A percentile compares a stretch with the other conserved stretches of the same genome.
These are phyloP conservation scores for Lycocerus yunnanus DNA, from an alignment of 2,888 invertebrate genomes.

Conservation along the genomic window DNA sequence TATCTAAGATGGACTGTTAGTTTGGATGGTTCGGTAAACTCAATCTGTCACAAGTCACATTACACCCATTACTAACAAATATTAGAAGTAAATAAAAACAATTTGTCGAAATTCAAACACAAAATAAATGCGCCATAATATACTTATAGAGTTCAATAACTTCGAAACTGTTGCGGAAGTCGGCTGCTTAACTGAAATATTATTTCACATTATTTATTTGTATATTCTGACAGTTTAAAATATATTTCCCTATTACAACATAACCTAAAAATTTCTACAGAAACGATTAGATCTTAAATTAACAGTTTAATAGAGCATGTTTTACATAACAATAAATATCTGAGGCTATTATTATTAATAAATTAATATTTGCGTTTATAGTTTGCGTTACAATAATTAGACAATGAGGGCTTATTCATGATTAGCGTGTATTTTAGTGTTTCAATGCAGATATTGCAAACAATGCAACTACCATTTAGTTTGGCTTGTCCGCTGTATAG, in stretches of 20 bases:
- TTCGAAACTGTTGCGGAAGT: neutral
- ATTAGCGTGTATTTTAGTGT: conserved; percentile 16
- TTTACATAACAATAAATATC: neutral
- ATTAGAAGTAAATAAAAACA: neutral
- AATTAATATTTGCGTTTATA: conserved; percentile 2
- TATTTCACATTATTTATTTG: too few species aligned
- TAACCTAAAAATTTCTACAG: neutral
- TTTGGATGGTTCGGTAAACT: conserved; percentile 34
- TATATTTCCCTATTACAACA: too few species aligned
- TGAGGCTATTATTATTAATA: neutral
- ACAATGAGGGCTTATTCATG: conserved; percentile 2
- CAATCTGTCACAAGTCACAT: conserved; percentile 44
- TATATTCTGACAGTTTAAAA: too few species aligned
- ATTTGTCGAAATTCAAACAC: neutral
- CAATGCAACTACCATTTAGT: conserved; percentile 15
- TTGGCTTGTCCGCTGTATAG: conserved; percentile 12
- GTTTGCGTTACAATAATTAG: conserved; percentile 15
- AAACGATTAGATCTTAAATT: neutral
- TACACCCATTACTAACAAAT: conserved; percentile 28
- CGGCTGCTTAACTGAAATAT: too few species aligned
- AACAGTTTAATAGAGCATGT: neutral
- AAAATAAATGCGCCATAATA: too few species aligned
- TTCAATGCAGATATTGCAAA: conserved; percentile 20
- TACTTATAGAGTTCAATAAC: neutral
- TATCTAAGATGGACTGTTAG: conserved; percentile 33